These are phyloP conservation scores for Agriotes lineatus DNA, from an alignment of 2,888 invertebrate genomes.

Conservation along the genomic window DNA sequence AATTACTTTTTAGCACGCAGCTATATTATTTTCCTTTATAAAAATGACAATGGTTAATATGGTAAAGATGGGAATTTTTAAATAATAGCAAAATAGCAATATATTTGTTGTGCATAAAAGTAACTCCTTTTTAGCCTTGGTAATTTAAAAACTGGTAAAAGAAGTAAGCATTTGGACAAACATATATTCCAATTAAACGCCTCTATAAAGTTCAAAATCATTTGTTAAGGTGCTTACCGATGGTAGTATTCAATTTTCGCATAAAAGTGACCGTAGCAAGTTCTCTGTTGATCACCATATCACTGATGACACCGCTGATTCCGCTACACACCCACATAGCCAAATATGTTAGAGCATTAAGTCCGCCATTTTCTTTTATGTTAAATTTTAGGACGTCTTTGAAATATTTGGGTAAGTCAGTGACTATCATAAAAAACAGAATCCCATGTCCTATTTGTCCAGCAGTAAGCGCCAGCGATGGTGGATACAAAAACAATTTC, in stretches of 20 bases:
- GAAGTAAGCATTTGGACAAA: too few relatives aligned
- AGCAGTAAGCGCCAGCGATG: neutral
- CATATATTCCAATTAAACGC: too few relatives aligned
- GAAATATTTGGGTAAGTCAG: slow-evolving; percentile 62
- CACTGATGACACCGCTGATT: slow-evolving; percentile 74
- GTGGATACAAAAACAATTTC: slow-evolving; percentile 3
- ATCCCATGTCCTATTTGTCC: slow-evolving; percentile 20
- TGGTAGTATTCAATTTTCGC: slow-evolving; percentile 76
- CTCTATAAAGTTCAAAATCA: too few relatives aligned
- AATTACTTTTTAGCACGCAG: too few relatives aligned
- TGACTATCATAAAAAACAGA: neutral
- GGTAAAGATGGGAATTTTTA: too few relatives aligned
- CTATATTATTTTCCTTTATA: too few relatives aligned
- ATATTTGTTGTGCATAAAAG: too few relatives aligned
- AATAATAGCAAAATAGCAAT: too few relatives aligned
- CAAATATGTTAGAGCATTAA: slow-evolving; percentile 74
- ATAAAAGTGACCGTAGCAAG: slow-evolving; percentile 70
- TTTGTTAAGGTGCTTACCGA: slow-evolving; percentile 69
- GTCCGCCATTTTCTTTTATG: slow-evolving; percentile 72
- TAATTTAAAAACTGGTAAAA: too few relatives aligned
- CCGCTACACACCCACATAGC: slow-evolving; percentile 76
- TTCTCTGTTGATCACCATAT: slow-evolving; percentile 73
- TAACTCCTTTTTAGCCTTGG: too few relatives aligned
- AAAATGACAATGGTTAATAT: too few relatives aligned
- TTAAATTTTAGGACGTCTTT: slow-evolving; percentile 75